phyloP scores from a whole-genome alignment of 1,140 invertebrate genomes.

The Plutomurus gul region DNA sequence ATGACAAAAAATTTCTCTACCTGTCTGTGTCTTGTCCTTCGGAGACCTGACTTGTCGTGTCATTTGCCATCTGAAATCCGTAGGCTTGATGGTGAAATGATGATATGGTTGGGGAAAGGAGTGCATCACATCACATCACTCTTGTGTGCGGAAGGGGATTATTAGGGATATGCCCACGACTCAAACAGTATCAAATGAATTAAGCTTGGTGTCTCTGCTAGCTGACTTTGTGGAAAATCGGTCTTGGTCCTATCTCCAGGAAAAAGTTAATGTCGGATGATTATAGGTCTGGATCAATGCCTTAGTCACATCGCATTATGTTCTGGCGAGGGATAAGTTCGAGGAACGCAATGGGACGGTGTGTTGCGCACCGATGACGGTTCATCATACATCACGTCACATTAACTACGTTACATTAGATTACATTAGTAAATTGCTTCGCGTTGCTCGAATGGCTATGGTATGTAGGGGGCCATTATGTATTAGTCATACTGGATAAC shows the following conservation, averaged over 20 bases:
- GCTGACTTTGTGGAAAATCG: background rate
- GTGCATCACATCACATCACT: too few species aligned
- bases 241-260: background rate
- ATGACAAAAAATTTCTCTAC: background rate
- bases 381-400: background rate
- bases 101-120: background rate
- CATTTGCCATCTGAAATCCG: conserved; percentile 28
- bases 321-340: background rate
- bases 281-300: conserved; percentile 46
- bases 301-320: conserved; percentile 1
- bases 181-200: too few species aligned
- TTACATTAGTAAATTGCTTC: conserved; percentile 26
- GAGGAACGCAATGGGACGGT: background rate
- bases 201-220: background rate
- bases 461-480: conserved; percentile 6
- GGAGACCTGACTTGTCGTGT: background rate
- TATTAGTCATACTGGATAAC: conserved; percentile 17
- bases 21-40: too few species aligned
- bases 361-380: background rate
- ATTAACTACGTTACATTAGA: conserved; percentile 27
- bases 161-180: background rate
- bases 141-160: background rate
- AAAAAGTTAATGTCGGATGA: conserved; percentile 49
- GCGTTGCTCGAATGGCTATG: conserved; percentile 7
- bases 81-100: background rate